Evolutionary conservation across 2,888 invertebrate genomes (phyloP).

Genomic region (Drosophila algonquin): DNA sequence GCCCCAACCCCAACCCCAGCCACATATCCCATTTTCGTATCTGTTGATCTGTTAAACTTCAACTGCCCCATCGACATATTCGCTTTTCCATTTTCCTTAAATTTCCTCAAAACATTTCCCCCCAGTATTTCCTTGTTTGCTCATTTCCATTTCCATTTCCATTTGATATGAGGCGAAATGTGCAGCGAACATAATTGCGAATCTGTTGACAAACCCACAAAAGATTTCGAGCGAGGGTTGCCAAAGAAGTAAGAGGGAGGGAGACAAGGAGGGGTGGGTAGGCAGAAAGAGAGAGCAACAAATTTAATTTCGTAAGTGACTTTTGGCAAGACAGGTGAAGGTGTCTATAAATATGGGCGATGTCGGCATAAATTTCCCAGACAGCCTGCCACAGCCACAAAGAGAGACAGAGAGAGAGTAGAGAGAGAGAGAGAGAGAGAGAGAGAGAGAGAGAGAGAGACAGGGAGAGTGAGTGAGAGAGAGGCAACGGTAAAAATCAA

Average conservation of each 20-base stretch:
- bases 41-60: too few species aligned
- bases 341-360: constrained; percentile 71
- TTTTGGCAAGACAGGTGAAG: constrained; percentile 71
- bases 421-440: background rate
- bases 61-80: too few species aligned
- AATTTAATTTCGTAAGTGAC: constrained; percentile 77
- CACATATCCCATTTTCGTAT: too few species aligned
- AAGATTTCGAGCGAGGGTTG: constrained; percentile 10
- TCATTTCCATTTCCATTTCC: background rate
- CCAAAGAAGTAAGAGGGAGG: constrained; percentile 11
- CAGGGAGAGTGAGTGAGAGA: background rate
- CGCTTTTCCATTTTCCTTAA: too few species aligned
- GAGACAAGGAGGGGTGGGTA: constrained; percentile 5
- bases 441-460: too few species aligned
- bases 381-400: constrained; percentile 23
- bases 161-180: constrained; percentile 10
- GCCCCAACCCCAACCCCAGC: too few species aligned
- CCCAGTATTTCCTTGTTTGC: constrained; percentile 12
- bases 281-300: constrained; percentile 25
- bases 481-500: constrained; percentile 22
- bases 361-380: constrained; percentile 65
- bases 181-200: constrained; percentile 22
- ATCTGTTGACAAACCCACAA: constrained; percentile 28
- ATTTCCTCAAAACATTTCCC: constrained; percentile 10
- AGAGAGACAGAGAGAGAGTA: background rate